Evolutionary conservation across 2,797 vertebrate genomes (phyloP), one percentile per base, ranked within the genome.

Genomic region (Leuciscus waleckii): DNA sequence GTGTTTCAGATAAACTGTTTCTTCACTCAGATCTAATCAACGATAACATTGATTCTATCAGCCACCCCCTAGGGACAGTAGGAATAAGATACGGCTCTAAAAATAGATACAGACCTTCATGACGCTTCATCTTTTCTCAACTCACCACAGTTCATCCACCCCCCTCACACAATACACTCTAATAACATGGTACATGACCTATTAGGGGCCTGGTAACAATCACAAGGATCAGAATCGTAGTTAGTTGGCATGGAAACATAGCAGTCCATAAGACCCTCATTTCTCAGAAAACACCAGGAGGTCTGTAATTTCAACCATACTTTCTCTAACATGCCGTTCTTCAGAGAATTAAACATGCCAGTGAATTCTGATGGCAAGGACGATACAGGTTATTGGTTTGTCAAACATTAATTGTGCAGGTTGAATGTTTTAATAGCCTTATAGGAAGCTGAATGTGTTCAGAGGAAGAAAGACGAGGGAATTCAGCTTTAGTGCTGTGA

Each of bases 41-140:
- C 54, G 80, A 88, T 86, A 85, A 77, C 81, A 85, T 13, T 41
- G 80, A 89, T 85, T 86, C 83, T 83, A 86, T 89, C 88, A 85
- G 84, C 39, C 39, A 46, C 46, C 41, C 82, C 82, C 37, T 39
- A 68, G 77, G 78, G 75, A 83, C 4, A 0, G 46, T 26, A 76
- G 46, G 26, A 79, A 71, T 43, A 29, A 88, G 85, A 67, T 39
- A 49, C 1, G 16, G 51, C 19, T 23, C 63, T 61, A 58, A 84
- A 83, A 83, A 68, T 9, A 23, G 10, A 76, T 19, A 79, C 46
- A 67, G 39, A 49, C 39, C 26, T 63, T 68, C 58, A 54, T 26
- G 43, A n/a, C 10, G 3, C 46, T 70, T 58, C 43, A 74, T 81
- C 82, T 79, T 79, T 73, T 26, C 74, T 67, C 26, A 35, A 70